Evolutionary conservation across 2,113 vertebrate genomes (phyloP), one percentile per base, ranked within the genome.

Genomic region (Rhinichthys klamathensis): DNA sequence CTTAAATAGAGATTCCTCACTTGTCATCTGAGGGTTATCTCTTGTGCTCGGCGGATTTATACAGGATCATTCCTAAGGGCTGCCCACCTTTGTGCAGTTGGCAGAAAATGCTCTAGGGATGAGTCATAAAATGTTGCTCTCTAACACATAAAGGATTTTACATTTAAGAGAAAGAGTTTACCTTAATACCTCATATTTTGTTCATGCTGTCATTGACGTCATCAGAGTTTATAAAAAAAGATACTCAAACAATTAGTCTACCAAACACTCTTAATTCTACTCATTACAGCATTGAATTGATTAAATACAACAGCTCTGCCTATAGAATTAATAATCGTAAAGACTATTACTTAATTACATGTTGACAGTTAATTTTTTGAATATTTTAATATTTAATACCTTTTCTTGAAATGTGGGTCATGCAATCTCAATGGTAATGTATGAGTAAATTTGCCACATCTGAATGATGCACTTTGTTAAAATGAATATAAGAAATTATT

Each of bases 21-120:
- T 69, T 89, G 70, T 82, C 76, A 63, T 49, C 44, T 49, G 46
- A 69, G 61, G n/a, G 87, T 74, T 84, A 89, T 85, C 83, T 63
- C 73, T 82, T 41, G 63, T 38, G 54, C 32, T 58, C 16, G 1
- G 32, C 12, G 6, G 44, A 87, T 83, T 74, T 77, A 82, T 77
- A 69, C 21, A 27, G 65, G 44, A 73, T 54, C 82, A 69, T 79
- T 84, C 83, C n/a, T 56, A 63, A 73, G 44, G 84, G 61, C 83
- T 41, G 32, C 61, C 72, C 73, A 65, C 76, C 80, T 65, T 60
- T 63, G 63, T 83, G 81, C 74, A 54, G 13, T 51, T 80, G 25
- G 16, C 49, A 79, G 72, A 65, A 25, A 56, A 58, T 54, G 25
- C 51, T 61, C 23, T 30, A 23, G 78, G 16, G 49, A 78, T 60